Conservation (phyloP, 2,113 vertebrate species). For the Oreochromis niloticus region DNA sequence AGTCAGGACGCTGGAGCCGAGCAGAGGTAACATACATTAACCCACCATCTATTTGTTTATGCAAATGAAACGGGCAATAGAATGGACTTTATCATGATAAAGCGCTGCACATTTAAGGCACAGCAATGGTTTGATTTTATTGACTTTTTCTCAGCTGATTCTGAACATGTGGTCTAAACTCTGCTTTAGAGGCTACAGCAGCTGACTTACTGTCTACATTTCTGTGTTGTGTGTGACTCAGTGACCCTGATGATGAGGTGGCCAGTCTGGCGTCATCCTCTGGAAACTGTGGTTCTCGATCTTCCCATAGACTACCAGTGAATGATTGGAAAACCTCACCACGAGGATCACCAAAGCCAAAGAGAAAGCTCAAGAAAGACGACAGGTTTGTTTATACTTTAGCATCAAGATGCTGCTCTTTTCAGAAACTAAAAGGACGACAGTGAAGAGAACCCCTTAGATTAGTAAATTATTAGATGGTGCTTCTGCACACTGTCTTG, state of each 20-base stretch:
- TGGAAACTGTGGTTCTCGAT: slow-evolving; percentile 81
- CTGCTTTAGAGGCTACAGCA: background rate
- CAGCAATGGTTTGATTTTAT: background rate
- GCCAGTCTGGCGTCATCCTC: slow-evolving; percentile 84
- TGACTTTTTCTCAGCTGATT: background rate
- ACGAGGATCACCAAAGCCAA: slow-evolving; percentile 86
- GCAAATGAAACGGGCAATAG: background rate
- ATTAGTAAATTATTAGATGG: background rate
- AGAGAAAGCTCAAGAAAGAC: slow-evolving; percentile 87
- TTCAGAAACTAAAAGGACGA: background rate
- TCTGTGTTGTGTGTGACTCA: slow-evolving; percentile 39
- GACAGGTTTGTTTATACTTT: slow-evolving; percentile 73
- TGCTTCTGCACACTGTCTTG: background rate
- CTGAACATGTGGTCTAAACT: background rate
- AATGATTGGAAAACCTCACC: slow-evolving; percentile 97
- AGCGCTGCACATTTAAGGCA: accelerated
- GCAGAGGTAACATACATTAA: slow-evolving; percentile 78
- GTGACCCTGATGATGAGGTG: slow-evolving; percentile 94
- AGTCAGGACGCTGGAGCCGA: slow-evolving; percentile 89
- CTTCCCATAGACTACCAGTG: slow-evolving; percentile 83
- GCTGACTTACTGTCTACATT: background rate
- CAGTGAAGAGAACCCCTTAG: background rate
- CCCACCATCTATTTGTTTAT: background rate
- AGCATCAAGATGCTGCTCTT: background rate
- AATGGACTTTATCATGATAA: background rate